Evolutionary conservation across 2,888 invertebrate genomes (phyloP), one percentile per base, ranked within the genome.

Genomic region (Nesidiocoris tenuis): DNA sequence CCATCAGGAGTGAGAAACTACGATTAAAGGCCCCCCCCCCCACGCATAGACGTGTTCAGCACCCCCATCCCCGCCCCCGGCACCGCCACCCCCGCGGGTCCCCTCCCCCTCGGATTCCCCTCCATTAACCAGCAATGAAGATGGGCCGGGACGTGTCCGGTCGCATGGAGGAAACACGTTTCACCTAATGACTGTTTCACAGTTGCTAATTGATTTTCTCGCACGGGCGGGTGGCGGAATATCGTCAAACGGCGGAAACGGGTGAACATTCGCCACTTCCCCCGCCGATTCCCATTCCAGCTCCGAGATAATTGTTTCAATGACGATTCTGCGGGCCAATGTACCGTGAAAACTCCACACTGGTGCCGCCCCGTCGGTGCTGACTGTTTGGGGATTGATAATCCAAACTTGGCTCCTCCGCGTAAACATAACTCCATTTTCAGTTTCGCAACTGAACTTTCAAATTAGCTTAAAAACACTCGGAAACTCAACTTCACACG

Each of bases 171-270:
- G 39, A 39, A 39, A 39, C 39, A 39, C 39, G 39, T 21, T 21
- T 19, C 63, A 63, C 63, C 63, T 63, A 63, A 63, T 63, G 63
- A 63, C 63, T 63, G 63, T 63, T 63, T 63, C 19, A 63, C 63
- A 63, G 63, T 21, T 17, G 22, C 19, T 63, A 63, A 63, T 63
- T 63, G 21, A 63, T 63, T 63, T 39, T 39, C 39, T 39, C 39
- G 39, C 39, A 7, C 3, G 39, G 12, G 39, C 39, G 39, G 39
- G 39, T 12, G 39, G 12, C 39, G 12, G 39, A 39, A 39, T 39
- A 39, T 39, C 39, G 39, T 39, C 3, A 39, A 39, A 39, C 39
- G 39, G 39, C 39, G 12, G 39, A 12, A 12, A 39, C 39, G 39
- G 39, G 3, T 39, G 39, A 39, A 39, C 39, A 39, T 39, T 39